Percentiles rank a stretch among this genome's conserved stretches.
Conservation (phyloP, 2,113 vertebrate genomes). For the Eidolon helvum region DNA sequence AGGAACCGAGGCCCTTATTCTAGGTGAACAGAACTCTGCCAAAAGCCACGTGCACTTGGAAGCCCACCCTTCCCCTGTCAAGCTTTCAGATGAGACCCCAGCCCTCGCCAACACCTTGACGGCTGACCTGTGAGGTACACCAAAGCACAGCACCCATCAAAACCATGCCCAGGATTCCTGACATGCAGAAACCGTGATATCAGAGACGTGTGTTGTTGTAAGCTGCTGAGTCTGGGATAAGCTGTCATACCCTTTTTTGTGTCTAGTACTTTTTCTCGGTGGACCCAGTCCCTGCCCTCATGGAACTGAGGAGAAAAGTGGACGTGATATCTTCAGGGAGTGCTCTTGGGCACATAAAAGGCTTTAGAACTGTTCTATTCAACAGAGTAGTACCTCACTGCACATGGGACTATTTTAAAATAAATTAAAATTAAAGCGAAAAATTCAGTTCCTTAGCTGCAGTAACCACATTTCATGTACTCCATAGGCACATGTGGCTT, state of each 20-base stretch:
- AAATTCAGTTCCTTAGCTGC: not conserved
- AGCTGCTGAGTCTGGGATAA: not conserved
- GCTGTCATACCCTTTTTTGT: not conserved
- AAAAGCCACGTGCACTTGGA: not conserved
- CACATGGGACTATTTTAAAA: not conserved
- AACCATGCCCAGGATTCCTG: not conserved
- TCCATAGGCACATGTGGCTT: not conserved
- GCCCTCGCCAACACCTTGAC: not conserved
- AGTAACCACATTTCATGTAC: not conserved
- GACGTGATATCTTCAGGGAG: not conserved
- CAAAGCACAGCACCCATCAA: not conserved
- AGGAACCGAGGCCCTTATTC: not conserved
- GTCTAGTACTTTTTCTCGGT: not conserved
- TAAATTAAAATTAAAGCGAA: not conserved
- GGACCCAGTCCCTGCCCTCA: not conserved
- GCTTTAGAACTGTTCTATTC: not conserved
- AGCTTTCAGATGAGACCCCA: not conserved
- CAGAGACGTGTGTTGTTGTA: not conserved
- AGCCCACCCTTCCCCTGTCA: not conserved
- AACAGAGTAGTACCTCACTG: not conserved
- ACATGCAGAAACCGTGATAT: not conserved
- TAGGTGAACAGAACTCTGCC: not conserved
- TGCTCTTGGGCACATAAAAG: not conserved
- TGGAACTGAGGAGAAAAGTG: not conserved
- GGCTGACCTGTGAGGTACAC: not conserved